These are phyloP conservation scores for Steinernema feltiae DNA, from an alignment of 1,140 invertebrate species.

Conservation along the genomic window DNA sequence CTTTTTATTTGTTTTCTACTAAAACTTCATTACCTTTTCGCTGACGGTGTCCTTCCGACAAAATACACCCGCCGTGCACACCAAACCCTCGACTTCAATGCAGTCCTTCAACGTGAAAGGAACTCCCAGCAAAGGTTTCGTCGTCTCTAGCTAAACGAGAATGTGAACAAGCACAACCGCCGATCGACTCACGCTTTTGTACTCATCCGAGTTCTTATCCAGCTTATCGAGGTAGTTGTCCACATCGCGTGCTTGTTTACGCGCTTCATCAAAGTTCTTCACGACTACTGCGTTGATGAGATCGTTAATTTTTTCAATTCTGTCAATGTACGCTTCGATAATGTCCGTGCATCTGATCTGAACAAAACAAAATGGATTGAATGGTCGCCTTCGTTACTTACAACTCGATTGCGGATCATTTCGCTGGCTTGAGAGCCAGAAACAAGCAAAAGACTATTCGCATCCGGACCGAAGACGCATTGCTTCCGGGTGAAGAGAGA, in stretches of 20 bases:
- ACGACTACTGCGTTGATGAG: slow-evolving; percentile 45
- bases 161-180: not conserved
- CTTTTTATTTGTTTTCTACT: no score
- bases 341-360: slow-evolving; percentile 34
- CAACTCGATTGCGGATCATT: slow-evolving; percentile 38
- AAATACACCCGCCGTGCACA: slow-evolving; percentile 36
- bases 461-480: slow-evolving; percentile 15
- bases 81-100: slow-evolving; percentile 34
- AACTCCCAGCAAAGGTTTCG: slow-evolving; percentile 51
- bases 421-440: slow-evolving; percentile 41
- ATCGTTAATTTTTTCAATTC: slow-evolving; percentile 44
- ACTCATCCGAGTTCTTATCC: slow-evolving; percentile 36
- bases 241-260: slow-evolving; percentile 28
- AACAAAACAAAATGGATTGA: slow-evolving; percentile 16
- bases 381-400: slow-evolving; percentile 22
- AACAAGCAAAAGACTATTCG: slow-evolving; percentile 38
- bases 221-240: slow-evolving; percentile 34
- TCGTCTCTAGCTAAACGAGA: slow-evolving; percentile 21
- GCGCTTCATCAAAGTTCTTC: slow-evolving; percentile 47
- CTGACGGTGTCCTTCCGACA: slow-evolving; percentile 22
- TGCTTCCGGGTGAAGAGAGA: slow-evolving; percentile 23
- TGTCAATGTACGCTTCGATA: slow-evolving; percentile 42
- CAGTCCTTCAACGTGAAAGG: slow-evolving; percentile 56
- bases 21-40: no score
- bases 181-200: no score